A percentile compares a stretch with the other conserved stretches of the same genome.
Evolutionary conservation across 2,888 invertebrate genomes (phyloP).

Genomic region (Conops quadrifasciatus): DNA sequence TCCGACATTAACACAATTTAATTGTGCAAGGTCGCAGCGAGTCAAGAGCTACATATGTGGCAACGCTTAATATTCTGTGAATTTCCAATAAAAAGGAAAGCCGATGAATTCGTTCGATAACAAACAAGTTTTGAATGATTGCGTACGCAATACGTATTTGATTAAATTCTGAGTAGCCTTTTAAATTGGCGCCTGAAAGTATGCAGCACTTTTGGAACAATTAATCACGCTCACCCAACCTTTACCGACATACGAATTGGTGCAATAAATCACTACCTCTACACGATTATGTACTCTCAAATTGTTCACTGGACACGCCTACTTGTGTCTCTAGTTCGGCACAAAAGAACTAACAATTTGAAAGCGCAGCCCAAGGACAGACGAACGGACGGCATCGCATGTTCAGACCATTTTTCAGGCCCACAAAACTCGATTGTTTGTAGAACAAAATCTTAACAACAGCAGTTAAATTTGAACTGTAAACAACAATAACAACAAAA

Average conservation of each 20-base stretch:
- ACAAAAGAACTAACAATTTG: neutral
- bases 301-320: constrained; percentile 17
- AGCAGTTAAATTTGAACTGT: neutral
- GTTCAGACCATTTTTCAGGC: constrained; percentile 35
- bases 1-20: neutral
- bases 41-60: constrained; percentile 1
- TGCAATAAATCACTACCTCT: neutral
- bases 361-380: neutral
- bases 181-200: constrained; percentile 11
- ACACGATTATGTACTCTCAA: neutral
- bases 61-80: neutral
- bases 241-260: neutral
- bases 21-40: neutral
- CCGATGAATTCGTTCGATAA: neutral
- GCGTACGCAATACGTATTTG: neutral
- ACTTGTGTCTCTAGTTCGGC: neutral
- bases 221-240: neutral
- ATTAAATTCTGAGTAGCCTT: neutral
- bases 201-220: constrained; percentile 21
- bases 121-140: constrained; percentile 1
- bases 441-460: neutral
- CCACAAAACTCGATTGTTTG: constrained; percentile 13
- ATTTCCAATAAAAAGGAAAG: neutral
- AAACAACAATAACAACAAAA: constrained; percentile 20
- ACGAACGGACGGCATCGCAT: constrained; percentile 14